These are phyloP conservation scores for Ypsolopha sequella DNA, from an alignment of 2,888 invertebrate species.

Conservation along the genomic window DNA sequence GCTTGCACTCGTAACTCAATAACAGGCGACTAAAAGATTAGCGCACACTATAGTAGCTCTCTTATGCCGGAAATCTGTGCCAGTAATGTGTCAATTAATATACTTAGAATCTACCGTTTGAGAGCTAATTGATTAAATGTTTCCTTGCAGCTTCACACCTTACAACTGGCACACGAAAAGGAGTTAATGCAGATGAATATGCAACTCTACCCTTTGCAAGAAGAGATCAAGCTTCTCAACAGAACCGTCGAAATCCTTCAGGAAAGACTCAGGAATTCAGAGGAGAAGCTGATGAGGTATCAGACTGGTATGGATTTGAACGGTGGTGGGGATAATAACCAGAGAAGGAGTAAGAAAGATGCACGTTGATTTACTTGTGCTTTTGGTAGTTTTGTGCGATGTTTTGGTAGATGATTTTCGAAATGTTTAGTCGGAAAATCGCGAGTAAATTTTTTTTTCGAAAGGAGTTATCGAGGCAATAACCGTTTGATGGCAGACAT, in stretches of 20 bases:
- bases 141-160: conserved; percentile 76
- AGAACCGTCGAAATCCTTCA: conserved; percentile 66
- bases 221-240: conserved; percentile 71
- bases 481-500: too few species aligned
- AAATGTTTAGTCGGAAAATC: too few species aligned
- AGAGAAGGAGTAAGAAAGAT: conserved; percentile 19
- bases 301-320: conserved; percentile 35
- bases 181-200: conserved; percentile 77
- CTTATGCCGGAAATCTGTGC: too few species aligned
- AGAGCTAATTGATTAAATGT: too few species aligned
- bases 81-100: too few species aligned
- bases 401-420: neutral
- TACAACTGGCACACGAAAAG: conserved; percentile 79
- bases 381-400: neutral
- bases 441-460: too few species aligned
- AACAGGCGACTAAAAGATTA: too few species aligned
- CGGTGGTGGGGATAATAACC: conserved; percentile 43
- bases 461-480: too few species aligned
- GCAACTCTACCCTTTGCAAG: conserved; percentile 69
- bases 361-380: conserved; percentile 16
- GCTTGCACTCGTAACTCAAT: too few species aligned
- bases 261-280: conserved; percentile 39
- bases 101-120: too few species aligned
- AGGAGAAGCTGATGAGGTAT: conserved; percentile 43
- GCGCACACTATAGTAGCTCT: too few species aligned